Percentiles rank a stretch among this genome's conserved stretches.
Evolutionary conservation across 2,888 invertebrate genomes (phyloP).

Genomic region (Agrotis ipsilon): DNA sequence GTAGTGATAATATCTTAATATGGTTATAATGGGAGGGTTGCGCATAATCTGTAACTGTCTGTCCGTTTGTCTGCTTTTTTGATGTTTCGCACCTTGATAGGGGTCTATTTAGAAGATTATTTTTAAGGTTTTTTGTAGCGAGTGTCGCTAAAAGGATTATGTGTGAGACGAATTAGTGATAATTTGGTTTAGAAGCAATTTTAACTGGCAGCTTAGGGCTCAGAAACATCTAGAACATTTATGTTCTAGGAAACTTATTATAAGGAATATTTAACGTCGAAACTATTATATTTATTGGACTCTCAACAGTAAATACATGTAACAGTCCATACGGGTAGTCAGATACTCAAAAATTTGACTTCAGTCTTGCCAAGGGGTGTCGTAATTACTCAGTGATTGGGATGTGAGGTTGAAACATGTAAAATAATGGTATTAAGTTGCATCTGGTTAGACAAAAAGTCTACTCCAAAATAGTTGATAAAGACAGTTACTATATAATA

Average conservation of each 20-base stretch:
- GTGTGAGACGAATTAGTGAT: slow-evolving; percentile 23
- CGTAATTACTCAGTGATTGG: no score
- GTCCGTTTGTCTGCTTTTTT: slow-evolving; percentile 72
- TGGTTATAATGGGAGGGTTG: slow-evolving; percentile 85
- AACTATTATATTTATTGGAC: no score
- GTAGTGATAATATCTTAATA: slow-evolving; percentile 88
- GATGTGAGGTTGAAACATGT: no score
- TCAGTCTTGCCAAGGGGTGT: no score
- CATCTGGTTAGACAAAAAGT: no score
- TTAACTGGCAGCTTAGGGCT: neutral
- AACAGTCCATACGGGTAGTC: no score
- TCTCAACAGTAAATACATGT: no score
- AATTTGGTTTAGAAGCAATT: slow-evolving; percentile 14
- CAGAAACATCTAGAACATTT: neutral
- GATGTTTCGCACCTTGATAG: slow-evolving; percentile 85
- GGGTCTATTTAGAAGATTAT: slow-evolving; percentile 72
- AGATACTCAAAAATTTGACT: no score
- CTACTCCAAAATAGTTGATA: no score
- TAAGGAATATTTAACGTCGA: neutral
- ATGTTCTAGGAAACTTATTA: neutral
- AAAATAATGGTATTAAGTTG: no score
- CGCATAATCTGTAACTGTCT: slow-evolving; percentile 90
- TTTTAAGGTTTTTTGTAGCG: slow-evolving; percentile 27
- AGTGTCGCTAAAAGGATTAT: slow-evolving; percentile 34
- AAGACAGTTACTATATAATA: no score